These are phyloP conservation scores for Sphaeridia pumilis DNA, from an alignment of 2,888 invertebrate genomes.

Conservation along the genomic window DNA sequence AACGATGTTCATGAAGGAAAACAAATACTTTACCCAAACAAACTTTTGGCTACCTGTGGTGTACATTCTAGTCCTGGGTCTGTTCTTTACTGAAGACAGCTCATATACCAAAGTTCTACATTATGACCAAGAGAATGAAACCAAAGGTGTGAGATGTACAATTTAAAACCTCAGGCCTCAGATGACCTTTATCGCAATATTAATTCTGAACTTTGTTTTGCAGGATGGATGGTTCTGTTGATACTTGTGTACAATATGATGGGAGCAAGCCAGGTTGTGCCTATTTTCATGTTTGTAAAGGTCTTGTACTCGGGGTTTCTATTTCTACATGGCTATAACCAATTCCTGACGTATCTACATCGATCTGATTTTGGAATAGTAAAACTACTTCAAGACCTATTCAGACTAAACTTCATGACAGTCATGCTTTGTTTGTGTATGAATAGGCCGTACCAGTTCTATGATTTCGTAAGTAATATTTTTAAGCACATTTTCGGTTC, in stretches of 20 bases:
- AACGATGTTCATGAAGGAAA: conserved; percentile 98
- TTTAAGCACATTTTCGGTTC: too few species aligned
- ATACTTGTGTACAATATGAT: conserved; percentile 91
- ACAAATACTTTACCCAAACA: conserved; percentile 91
- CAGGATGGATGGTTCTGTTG: conserved; percentile 81
- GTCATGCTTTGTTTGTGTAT: conserved; percentile 83
- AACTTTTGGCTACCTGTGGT: conserved; percentile 94
- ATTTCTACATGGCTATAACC: conserved; percentile 85
- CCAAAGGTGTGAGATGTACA: conserved; percentile 65
- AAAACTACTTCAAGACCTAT: conserved; percentile 65
- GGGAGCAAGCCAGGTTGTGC: conserved; percentile 81
- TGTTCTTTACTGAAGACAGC: conserved; percentile 91
- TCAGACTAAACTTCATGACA: conserved; percentile 81
- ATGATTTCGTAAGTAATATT: conserved; percentile 71
- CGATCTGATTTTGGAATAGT: conserved; percentile 65
- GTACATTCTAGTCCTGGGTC: conserved; percentile 74
- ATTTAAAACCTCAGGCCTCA: too few species aligned
- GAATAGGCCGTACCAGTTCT: conserved; percentile 97
- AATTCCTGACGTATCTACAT: conserved; percentile 85
- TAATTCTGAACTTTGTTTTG: too few species aligned
- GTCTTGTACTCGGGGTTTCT: conserved; percentile 74
- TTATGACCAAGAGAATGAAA: conserved; percentile 85
- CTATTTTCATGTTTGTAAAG: conserved; percentile 66
- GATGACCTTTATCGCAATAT: too few species aligned
- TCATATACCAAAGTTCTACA: conserved; percentile 68